These are phyloP conservation scores for Beris morrisii DNA, from an alignment of 2,888 invertebrate genomes.

Conservation along the genomic window DNA sequence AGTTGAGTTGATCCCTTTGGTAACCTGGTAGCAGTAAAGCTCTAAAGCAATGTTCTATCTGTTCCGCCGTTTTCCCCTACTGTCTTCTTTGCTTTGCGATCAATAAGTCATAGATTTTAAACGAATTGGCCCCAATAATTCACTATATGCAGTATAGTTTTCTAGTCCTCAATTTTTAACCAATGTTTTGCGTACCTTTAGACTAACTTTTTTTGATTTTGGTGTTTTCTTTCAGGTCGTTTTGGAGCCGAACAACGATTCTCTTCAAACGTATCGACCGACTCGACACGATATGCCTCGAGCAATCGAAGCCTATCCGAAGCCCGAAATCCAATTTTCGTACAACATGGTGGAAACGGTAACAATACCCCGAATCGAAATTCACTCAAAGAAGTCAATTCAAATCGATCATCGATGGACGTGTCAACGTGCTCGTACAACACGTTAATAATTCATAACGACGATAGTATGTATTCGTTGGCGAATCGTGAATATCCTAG, in stretches of 20 bases:
- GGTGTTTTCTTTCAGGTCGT: constrained; percentile 30
- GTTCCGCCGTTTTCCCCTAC: no score
- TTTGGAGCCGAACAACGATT: constrained; percentile 39
- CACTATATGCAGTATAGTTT: no score
- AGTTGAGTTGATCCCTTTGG: no score
- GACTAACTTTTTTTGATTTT: no score
- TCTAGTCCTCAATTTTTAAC: no score
- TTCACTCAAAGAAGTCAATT: constrained; percentile 62
- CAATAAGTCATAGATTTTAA: no score
- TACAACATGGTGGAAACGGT: constrained; percentile 30
- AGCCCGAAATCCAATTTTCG: constrained; percentile 39
- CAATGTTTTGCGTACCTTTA: no score
- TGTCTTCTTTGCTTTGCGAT: no score
- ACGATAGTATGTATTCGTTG: constrained; percentile 48
- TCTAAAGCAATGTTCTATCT: no score
- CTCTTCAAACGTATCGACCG: constrained; percentile 40
- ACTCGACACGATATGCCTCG: constrained; percentile 40
- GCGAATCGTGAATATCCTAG: constrained; percentile 39
- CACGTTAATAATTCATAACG: constrained; percentile 79
- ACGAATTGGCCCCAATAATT: no score
- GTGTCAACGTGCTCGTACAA: constrained; percentile 80
- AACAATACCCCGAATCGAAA: constrained; percentile 61
- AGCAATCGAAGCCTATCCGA: constrained; percentile 42
- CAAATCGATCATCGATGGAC: constrained; percentile 68
- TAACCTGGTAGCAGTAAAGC: no score